Percentiles rank a stretch among this genome's conserved stretches.
Conservation (phyloP, 2,888 invertebrate species). For the Byasa hedistus region DNA sequence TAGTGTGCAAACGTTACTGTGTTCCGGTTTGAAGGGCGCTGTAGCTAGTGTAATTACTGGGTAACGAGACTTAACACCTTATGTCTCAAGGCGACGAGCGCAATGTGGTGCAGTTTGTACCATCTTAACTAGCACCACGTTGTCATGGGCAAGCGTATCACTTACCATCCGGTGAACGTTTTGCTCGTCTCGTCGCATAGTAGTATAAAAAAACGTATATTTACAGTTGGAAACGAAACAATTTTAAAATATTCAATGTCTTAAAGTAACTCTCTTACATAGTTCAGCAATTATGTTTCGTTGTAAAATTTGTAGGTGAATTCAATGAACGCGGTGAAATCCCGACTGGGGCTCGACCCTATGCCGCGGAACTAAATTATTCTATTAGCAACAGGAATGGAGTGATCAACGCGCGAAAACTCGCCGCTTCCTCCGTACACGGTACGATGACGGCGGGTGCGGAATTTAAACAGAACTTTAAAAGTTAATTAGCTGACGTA, state of each 20-base stretch:
- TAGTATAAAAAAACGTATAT: no score
- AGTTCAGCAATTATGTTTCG: background rate
- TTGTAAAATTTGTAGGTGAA: slow-evolving; percentile 34
- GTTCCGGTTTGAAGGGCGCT: no score
- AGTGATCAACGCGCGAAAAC: slow-evolving; percentile 71
- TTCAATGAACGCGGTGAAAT: slow-evolving; percentile 54
- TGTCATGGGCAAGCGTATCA: no score
- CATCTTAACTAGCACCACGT: no score
- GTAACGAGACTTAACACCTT: no score
- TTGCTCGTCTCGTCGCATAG: no score
- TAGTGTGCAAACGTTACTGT: no score
- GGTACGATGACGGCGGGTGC: slow-evolving; percentile 39
- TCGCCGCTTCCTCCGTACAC: slow-evolving; percentile 65
- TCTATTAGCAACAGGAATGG: slow-evolving; percentile 68
- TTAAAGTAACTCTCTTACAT: slow-evolving; percentile 3
- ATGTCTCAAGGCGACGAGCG: no score
- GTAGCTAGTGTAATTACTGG: no score
- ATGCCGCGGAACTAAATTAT: slow-evolving; percentile 66
- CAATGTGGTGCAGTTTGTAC: no score
- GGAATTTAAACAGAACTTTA: slow-evolving; percentile 9
- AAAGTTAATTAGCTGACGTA: slow-evolving; percentile 13
- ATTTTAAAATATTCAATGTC: slow-evolving; percentile 2
- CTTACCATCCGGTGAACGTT: no score
- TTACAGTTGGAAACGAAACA: background rate
- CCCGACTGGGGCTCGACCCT: slow-evolving; percentile 67